Percentiles rank a stretch among this genome's conserved stretches.
phyloP scores from a whole-genome alignment of 1,140 invertebrate species.

The Euwallacea similis region DNA sequence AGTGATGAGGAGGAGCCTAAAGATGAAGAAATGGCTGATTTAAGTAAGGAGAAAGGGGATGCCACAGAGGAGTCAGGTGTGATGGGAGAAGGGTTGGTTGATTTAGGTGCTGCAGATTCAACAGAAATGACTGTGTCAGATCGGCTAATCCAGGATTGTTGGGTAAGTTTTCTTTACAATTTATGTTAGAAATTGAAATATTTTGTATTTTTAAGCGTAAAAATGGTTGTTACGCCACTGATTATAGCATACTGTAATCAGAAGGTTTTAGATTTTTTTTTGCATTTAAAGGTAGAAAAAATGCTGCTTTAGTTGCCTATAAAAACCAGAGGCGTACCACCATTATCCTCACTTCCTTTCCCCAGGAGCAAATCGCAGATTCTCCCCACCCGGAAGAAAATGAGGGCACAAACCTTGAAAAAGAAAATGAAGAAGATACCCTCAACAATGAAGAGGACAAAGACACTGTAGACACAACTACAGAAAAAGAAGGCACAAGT shows the following conservation, averaged over 20 bases:
- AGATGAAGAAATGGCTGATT: background rate
- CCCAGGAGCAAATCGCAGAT: too few relatives aligned
- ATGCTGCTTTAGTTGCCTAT: too few relatives aligned
- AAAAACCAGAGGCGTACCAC: too few relatives aligned
- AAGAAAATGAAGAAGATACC: background rate
- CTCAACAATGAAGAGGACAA: constrained; percentile 18
- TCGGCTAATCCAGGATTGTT: too few relatives aligned
- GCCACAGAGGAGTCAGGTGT: background rate
- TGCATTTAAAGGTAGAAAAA: too few relatives aligned
- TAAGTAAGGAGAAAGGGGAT: background rate
- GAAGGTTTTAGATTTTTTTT: background rate
- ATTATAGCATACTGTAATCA: too few relatives aligned
- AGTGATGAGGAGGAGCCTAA: background rate
- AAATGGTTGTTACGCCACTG: too few relatives aligned
- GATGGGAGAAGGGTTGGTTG: background rate
- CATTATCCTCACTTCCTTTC: too few relatives aligned
- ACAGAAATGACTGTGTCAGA: background rate
- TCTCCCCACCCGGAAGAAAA: too few relatives aligned
- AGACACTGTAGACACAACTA: background rate
- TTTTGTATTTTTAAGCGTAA: too few relatives aligned
- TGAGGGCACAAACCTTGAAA: background rate
- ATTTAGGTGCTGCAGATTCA: background rate
- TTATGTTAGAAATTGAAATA: too few relatives aligned
- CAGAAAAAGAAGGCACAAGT: constrained; percentile 6
- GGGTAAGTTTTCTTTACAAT: too few relatives aligned